Conservation (phyloP, 2,113 vertebrate species). For the Ctenomys sociabilis region DNA sequence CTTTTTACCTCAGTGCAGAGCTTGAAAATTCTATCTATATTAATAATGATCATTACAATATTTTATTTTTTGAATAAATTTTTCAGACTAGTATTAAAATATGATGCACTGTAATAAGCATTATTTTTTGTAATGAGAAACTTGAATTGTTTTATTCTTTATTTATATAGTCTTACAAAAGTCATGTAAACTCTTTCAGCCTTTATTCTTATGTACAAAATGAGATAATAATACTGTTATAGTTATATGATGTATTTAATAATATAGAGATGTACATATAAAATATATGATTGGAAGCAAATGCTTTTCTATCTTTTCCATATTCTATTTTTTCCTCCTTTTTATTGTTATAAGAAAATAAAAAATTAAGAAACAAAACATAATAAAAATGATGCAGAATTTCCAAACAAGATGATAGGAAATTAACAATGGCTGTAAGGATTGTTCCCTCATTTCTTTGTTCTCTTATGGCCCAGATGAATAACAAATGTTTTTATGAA, state of each 20-base stretch:
- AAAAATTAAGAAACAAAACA: too few species aligned
- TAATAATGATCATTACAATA: neutral
- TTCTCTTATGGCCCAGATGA: neutral
- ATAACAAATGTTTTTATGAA: neutral
- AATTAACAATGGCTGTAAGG: neutral
- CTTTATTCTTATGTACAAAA: neutral
- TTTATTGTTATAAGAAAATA: too few species aligned
- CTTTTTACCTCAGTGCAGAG: neutral
- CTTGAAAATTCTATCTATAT: neutral
- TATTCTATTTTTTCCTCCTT: neutral
- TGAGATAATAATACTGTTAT: neutral
- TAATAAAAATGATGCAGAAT: too few species aligned
- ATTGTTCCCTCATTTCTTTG: neutral
- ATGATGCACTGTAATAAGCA: neutral
- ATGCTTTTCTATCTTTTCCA: neutral
- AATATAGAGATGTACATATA: neutral
- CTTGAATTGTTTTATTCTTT: slow-evolving; percentile 13
- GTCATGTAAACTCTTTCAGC: neutral
- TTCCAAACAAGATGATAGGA: too few species aligned
- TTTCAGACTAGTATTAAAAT: neutral
- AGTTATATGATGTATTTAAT: neutral
- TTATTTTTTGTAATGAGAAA: neutral
- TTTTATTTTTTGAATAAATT: slow-evolving; percentile 2
- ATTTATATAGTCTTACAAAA: neutral
- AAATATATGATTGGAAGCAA: neutral